Evolutionary conservation across 2,797 vertebrate genomes (phyloP), one percentile per base, ranked within the genome.

Genomic region (Acrossocheilus fasciatus): DNA sequence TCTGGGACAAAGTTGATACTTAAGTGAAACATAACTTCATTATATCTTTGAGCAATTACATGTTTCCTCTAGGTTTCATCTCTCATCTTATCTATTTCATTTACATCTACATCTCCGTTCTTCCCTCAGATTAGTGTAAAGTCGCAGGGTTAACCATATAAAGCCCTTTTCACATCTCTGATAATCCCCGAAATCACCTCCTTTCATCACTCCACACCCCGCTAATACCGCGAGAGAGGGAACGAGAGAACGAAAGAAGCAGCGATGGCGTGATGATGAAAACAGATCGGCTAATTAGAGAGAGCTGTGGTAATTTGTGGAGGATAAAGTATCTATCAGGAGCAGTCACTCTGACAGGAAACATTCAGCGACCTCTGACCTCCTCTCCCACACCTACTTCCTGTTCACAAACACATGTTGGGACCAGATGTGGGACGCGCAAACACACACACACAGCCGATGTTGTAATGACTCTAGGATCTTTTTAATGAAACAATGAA

Each of bases 301-400:
- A 96, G 86, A 97, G 97, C 97, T 94, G 95, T 95, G 94, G 96
- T 97, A 97, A 98, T 97, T 98, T 97, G 96, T 96, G 92, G 95
- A 92, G 96, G 96, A 97, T 98, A 97, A 98, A 97, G 97, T 97
- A 98, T 97, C 96, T 96, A 97, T 98, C 97, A 98, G 96, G 96
- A 96, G 95, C 92, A 96, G 96, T 96, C 96, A 95, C 94, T 96
- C 94, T 95, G 96, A 97, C 96, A 97, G 96, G 96, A 96, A 97
- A 97, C 96, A 96, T 95, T 95, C 94, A 89, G 92, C 93, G 96
- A 97, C 96, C 96, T 91, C 76, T 96, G 96, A 97, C 96, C 97
- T 96, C 93, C 94, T 94, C 92, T 95, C 96, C 93, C 91, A 93
- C 92, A 94, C 96, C 95, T 95, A 96, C 95, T 97, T 97, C 96